Conservation (phyloP, 2,888 invertebrate species). For the Caenorhabditis becei region DNA sequence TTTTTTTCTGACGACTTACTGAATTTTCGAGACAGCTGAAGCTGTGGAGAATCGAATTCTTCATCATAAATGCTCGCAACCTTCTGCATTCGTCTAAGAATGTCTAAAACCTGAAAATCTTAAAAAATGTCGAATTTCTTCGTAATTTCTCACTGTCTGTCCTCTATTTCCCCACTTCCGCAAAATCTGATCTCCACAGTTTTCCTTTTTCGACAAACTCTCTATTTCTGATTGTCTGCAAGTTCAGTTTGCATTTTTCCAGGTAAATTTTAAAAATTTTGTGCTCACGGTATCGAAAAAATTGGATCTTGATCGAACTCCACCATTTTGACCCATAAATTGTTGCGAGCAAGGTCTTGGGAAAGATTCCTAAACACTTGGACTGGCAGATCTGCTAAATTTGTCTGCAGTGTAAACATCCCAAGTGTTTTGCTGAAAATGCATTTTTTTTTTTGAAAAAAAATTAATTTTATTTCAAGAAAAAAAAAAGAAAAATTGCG, state of each 20-base stretch:
- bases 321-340: conserved; percentile 75
- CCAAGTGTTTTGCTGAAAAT: background rate
- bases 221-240: conserved; percentile 60
- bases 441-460: conserved; percentile 14
- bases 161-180: conserved; percentile 81
- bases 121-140: background rate
- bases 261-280: background rate
- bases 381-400: conserved; percentile 75
- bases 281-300: conserved; percentile 71
- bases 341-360: conserved; percentile 64
- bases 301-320: conserved; percentile 68
- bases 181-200: conserved; percentile 80
- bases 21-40: conserved; percentile 77
- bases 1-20: conserved; percentile 68
- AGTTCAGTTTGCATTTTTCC: background rate
- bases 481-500: background rate
- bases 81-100: conserved; percentile 64
- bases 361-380: conserved; percentile 67
- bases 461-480: background rate
- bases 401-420: conserved; percentile 66
- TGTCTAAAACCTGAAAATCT: conserved; percentile 48
- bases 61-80: conserved; percentile 69
- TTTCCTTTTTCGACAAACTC: conserved; percentile 56
- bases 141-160: conserved; percentile 78
- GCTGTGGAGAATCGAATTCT: conserved; percentile 75